Evolutionary conservation across 2,888 invertebrate genomes (phyloP).

Genomic region (Zhuqinia jingwanae): DNA sequence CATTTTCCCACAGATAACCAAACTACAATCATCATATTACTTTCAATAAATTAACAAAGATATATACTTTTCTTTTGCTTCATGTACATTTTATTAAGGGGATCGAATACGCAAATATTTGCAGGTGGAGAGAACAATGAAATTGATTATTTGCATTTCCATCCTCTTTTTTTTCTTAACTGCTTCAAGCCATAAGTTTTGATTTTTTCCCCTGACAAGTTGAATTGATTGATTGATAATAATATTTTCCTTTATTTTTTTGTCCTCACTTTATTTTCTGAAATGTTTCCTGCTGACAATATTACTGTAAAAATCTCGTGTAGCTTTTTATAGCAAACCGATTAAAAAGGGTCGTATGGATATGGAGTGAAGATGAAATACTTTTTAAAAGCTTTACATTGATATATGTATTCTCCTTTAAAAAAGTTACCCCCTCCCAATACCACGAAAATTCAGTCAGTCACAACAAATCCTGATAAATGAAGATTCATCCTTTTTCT

Average conservation of each 20-base stretch:
- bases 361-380: slow-evolving; percentile 2
- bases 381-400: not conserved
- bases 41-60: no score
- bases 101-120: no score
- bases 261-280: slow-evolving; percentile 16
- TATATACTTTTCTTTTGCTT: no score
- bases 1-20: not conserved
- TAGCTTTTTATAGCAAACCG: not conserved
- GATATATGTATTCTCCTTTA: not conserved
- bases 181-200: not conserved
- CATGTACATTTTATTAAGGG: no score
- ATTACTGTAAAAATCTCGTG: not conserved
- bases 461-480: slow-evolving; percentile 54
- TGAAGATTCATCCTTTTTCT: slow-evolving; percentile 3
- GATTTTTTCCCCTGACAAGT: not conserved
- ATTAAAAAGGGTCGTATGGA: not conserved
- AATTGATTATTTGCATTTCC: slow-evolving; percentile 17
- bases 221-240: slow-evolving; percentile 31
- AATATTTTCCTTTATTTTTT: slow-evolving; percentile 27
- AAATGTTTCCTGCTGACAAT: slow-evolving; percentile 12
- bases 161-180: not conserved
- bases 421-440: not conserved
- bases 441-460: not conserved
- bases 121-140: slow-evolving; percentile 1
- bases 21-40: no score